Conservation (phyloP, 2,797 vertebrate genomes). For the Passerculus sandwichensis region DNA sequence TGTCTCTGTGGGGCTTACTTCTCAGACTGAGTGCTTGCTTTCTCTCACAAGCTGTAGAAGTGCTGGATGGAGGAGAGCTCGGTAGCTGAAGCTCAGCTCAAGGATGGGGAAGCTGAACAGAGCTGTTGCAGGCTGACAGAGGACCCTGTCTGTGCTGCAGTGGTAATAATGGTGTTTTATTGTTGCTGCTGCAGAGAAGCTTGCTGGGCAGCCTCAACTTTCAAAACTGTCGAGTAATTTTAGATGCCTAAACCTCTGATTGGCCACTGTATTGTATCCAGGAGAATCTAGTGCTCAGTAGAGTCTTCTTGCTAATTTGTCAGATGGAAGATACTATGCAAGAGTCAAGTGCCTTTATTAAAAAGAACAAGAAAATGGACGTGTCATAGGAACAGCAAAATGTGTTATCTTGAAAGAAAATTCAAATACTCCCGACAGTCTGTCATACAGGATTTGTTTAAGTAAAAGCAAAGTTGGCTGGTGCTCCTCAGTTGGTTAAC, state of each 20-base stretch:
- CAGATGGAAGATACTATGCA: not conserved
- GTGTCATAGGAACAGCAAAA: not conserved
- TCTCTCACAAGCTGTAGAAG: not conserved
- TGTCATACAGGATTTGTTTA: constrained; percentile 35
- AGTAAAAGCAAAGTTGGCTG: not conserved
- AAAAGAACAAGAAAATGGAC: not conserved
- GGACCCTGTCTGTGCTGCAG: not conserved
- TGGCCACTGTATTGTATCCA: not conserved
- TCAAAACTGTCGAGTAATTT: not conserved
- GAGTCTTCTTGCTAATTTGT: not conserved
- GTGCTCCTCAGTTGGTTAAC: not conserved
- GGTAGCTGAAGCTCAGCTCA: not conserved
- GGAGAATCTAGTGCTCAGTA: not conserved
- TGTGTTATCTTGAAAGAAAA: constrained; percentile 34
- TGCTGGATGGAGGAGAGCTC: not conserved
- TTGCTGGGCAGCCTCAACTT: not conserved
- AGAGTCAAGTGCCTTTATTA: not conserved
- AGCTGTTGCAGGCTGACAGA: not conserved
- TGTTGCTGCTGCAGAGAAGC: not conserved
- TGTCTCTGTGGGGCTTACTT: not conserved
- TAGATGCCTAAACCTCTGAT: not conserved
- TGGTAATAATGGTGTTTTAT: not conserved
- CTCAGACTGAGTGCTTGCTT: not conserved
- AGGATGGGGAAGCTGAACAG: not conserved
- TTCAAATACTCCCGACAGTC: not conserved